A percentile compares a stretch with the other conserved stretches of the same genome.
phyloP scores from a whole-genome alignment of 2,888 invertebrate genomes.

The Nineta flava region DNA sequence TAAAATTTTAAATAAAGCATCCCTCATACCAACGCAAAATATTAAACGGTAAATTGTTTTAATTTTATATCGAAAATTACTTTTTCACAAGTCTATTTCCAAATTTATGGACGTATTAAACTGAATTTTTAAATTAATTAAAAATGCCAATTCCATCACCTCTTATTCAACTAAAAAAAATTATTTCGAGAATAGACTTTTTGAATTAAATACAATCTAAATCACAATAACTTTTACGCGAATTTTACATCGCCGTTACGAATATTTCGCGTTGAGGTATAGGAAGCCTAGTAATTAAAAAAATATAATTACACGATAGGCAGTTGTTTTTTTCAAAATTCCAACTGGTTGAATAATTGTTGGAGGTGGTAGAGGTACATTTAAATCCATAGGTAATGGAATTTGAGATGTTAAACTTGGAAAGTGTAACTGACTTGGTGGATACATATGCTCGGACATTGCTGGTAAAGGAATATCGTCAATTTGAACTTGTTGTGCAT shows the following conservation, averaged over 20 bases:
- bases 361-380: constrained; percentile 28
- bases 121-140: no score
- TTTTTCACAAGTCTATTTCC: no score
- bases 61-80: no score
- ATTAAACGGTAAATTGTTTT: background rate
- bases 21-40: constrained; percentile 1
- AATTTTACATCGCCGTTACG: no score
- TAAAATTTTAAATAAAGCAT: constrained; percentile 6
- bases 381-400: constrained; percentile 31
- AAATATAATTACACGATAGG: constrained; percentile 12
- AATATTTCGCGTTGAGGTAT: no score
- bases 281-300: background rate
- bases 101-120: no score
- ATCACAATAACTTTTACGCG: no score
- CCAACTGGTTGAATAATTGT: constrained; percentile 43
- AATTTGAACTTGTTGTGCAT: constrained; percentile 86
- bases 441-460: constrained; percentile 27
- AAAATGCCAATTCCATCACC: no score
- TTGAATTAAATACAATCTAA: no score
- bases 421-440: constrained; percentile 29
- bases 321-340: constrained; percentile 60
- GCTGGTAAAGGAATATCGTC: constrained; percentile 92
- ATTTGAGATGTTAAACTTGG: constrained; percentile 38
- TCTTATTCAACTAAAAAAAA: no score
- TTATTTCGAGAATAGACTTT: no score